Conservation (phyloP, 2,888 invertebrate genomes). For the Pristionchus exspectatus region DNA sequence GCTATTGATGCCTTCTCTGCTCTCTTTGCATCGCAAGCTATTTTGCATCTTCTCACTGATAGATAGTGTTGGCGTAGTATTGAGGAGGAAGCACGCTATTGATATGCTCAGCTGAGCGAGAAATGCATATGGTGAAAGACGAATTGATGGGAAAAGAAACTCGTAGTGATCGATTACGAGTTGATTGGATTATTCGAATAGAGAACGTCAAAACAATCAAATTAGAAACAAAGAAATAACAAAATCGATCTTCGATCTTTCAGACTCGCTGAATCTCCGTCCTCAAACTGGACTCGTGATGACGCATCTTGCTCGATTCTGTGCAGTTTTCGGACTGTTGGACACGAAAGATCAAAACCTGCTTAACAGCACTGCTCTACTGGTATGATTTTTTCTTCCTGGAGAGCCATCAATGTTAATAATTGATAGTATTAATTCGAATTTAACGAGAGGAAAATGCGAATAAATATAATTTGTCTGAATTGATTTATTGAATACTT, state of each 20-base stretch:
- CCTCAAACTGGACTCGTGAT: conserved; percentile 74
- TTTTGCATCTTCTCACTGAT: too few species aligned
- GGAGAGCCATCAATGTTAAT: too few species aligned
- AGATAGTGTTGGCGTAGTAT: not conserved
- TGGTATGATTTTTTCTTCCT: not conserved
- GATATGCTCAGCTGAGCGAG: conserved; percentile 18
- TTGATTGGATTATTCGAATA: not conserved
- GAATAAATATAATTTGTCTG: too few species aligned
- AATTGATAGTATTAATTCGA: too few species aligned
- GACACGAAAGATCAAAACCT: conserved; percentile 67
- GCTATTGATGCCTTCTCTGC: not conserved
- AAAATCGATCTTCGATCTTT: conserved; percentile 22
- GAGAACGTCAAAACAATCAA: not conserved
- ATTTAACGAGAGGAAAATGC: too few species aligned
- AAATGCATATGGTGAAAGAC: not conserved
- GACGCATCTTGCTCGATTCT: conserved; percentile 72
- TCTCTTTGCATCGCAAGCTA: not conserved
- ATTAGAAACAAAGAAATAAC: not conserved
- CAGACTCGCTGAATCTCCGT: conserved; percentile 71
- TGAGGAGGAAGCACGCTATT: not conserved
- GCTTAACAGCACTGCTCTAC: conserved; percentile 61
- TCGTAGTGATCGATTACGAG: conserved; percentile 14
- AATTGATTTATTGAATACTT: too few species aligned
- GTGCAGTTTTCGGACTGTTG: conserved; percentile 63
- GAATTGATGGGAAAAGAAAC: not conserved